phyloP scores from a whole-genome alignment of 1,140 invertebrate genomes.

The Cotesia typhae region DNA sequence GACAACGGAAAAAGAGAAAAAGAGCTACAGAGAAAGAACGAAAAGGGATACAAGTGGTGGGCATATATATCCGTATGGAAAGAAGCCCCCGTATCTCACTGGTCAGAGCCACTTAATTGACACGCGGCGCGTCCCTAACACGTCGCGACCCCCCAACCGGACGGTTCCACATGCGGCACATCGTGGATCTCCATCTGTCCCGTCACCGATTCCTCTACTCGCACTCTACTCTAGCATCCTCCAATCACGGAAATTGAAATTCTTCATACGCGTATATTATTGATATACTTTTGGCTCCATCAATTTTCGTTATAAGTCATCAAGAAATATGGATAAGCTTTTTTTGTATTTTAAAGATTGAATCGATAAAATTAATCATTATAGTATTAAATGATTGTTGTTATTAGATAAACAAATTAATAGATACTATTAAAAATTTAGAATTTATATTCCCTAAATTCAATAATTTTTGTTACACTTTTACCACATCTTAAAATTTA shows the following conservation, averaged over 20 bases:
- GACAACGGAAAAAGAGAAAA: neutral
- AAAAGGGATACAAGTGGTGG: conserved; percentile 21
- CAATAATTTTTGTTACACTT: too few species aligned
- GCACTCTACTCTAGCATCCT: conserved; percentile 37
- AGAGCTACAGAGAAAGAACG: neutral
- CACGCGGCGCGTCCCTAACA: conserved; percentile 64
- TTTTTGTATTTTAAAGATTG: too few species aligned
- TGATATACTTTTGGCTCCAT: neutral
- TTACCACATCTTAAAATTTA: too few species aligned
- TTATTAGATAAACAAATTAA: too few species aligned
- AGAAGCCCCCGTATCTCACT: conserved; percentile 63
- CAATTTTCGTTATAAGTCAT: too few species aligned
- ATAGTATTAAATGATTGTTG: too few species aligned
- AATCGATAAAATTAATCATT: too few species aligned
- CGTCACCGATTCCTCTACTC: conserved; percentile 27
- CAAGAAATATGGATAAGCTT: too few species aligned
- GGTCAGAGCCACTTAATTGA: conserved; percentile 64
- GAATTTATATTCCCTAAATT: too few species aligned
- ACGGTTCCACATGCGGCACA: conserved; percentile 36
- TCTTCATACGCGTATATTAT: conserved; percentile 34
- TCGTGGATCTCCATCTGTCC: conserved; percentile 61
- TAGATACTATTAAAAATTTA: too few species aligned
- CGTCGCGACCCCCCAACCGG: conserved; percentile 60
- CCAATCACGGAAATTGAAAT: conserved; percentile 59
- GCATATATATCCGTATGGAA: conserved; percentile 54